Conservation (phyloP, 1,140 invertebrate genomes). For the Drosophila ercepeae region DNA sequence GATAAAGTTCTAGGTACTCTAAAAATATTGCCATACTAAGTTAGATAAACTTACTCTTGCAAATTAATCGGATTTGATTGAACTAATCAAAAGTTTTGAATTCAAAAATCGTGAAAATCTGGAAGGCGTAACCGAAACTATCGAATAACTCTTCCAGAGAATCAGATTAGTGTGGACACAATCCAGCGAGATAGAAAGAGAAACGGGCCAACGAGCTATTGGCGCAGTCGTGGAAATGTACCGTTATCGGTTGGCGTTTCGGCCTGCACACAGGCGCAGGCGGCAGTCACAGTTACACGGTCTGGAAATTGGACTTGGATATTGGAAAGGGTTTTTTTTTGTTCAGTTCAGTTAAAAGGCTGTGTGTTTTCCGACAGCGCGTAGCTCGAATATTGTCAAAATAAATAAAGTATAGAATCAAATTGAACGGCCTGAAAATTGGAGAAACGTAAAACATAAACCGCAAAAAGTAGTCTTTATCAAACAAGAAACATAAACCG, state of each 20-base stretch:
- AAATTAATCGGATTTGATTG: too few species aligned
- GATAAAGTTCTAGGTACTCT: too few species aligned
- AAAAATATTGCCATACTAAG: too few species aligned
- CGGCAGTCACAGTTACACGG: background rate
- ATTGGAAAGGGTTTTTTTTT: background rate
- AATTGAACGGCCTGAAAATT: too few species aligned
- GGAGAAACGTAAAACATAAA: too few species aligned
- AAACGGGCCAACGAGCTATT: background rate
- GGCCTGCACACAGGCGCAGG: background rate
- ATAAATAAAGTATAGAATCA: background rate
- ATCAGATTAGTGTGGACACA: background rate
- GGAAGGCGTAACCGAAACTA: too few species aligned
- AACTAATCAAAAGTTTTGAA: too few species aligned
- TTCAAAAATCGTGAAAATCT: too few species aligned
- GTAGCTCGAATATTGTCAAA: background rate
- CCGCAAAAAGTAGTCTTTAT: too few species aligned
- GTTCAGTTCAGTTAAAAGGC: background rate
- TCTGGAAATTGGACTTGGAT: background rate
- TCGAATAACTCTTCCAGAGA: background rate
- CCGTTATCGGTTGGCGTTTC: background rate
- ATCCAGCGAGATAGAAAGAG: background rate
- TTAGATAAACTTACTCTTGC: too few species aligned
- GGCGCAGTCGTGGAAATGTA: background rate
- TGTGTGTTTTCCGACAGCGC: background rate
- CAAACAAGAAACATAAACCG: too few species aligned